Evolutionary conservation across 2,888 invertebrate genomes (phyloP).

Genomic region (Drosophila rellima): DNA sequence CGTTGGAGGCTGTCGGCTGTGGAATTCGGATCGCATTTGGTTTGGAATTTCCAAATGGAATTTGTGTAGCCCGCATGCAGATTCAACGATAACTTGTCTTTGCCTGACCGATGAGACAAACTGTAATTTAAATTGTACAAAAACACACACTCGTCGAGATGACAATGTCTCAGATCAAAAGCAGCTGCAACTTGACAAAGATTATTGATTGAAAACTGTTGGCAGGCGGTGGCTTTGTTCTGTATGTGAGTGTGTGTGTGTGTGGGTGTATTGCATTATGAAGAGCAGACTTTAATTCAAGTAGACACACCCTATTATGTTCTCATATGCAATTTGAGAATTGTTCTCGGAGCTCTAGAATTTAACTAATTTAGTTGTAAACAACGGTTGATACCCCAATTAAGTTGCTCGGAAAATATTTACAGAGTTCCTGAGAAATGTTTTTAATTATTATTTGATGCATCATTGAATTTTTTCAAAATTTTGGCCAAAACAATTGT

Average conservation of each 20-base stretch:
- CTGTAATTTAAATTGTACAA: constrained; percentile 64
- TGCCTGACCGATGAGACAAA: constrained; percentile 38
- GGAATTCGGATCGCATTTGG: background rate
- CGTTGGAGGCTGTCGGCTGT: constrained; percentile 13
- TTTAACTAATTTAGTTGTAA: background rate
- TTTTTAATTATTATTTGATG: constrained; percentile 38
- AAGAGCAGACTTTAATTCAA: background rate
- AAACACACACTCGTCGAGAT: constrained; percentile 16
- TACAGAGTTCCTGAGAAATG: constrained; percentile 21
- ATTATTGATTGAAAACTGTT: constrained; percentile 54
- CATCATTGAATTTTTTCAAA: too few species aligned
- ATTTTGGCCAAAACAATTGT: constrained; percentile 4
- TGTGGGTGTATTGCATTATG: background rate
- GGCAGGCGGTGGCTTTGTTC: too few species aligned
- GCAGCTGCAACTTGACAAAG: constrained; percentile 13
- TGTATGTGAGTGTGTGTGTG: background rate
- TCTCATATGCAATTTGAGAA: background rate
- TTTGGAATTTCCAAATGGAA: constrained; percentile 17
- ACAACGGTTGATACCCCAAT: background rate
- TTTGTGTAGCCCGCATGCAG: constrained; percentile 36
- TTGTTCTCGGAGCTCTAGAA: background rate
- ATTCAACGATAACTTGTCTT: constrained; percentile 23
- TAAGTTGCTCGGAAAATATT: constrained; percentile 6
- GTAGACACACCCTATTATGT: background rate
- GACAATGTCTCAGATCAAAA: background rate